Base-by-base conservation (phyloP, 1,140 invertebrate species). In the Lepidotrigona ventralis region DNA sequence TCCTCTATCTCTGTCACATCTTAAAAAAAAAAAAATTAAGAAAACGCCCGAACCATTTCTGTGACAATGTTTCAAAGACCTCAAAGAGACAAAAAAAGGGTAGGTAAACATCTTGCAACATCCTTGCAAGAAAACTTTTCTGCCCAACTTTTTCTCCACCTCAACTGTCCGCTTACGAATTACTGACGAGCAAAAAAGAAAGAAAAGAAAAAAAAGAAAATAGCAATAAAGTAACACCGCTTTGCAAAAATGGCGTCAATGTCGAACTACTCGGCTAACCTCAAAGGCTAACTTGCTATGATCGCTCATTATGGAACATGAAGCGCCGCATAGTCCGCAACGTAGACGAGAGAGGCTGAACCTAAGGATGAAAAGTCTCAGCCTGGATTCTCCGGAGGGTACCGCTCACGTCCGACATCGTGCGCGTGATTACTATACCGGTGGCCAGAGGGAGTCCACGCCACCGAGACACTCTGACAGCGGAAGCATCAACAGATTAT, bases 361-460 rank as follows among this genome's bases (percentile, higher is more conserved):
- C 95, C 96, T 99, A 93, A 96, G 98, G 90, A 99, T 99, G 98
- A 99, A 99, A 96, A 98, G 98, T 93, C 96, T 99, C 89, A 99
- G 98, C 64, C 94, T 99, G 95, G 98, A 99, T 93, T 98, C 98
- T 19, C 98, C 98, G 33, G 98, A 99, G 94, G 98, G 98, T 79
- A 97, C 97, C n/a, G 98, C 98, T 29, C 97, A 98, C 90, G 95
- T 96, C 66, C 97, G 98, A 88, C 95, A 97, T 90, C 95, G 97
- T 23, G 95, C 96, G 15, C 92, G 94, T 83, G 94, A 93, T 88
- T 95, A 95, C 76, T 94, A 95, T 81, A 90, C 93, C 63, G 89
- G 93, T 73, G 93, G 94, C 56, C 92, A 94, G 69, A 93, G 95
- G 83, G 95, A 95, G 89, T 92, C 94, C 15, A 94, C 95, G 85